Evolutionary conservation across 2,113 vertebrate species (phyloP), one percentile per base, ranked within the genome.

Genomic region (Collichthys lucidus): DNA sequence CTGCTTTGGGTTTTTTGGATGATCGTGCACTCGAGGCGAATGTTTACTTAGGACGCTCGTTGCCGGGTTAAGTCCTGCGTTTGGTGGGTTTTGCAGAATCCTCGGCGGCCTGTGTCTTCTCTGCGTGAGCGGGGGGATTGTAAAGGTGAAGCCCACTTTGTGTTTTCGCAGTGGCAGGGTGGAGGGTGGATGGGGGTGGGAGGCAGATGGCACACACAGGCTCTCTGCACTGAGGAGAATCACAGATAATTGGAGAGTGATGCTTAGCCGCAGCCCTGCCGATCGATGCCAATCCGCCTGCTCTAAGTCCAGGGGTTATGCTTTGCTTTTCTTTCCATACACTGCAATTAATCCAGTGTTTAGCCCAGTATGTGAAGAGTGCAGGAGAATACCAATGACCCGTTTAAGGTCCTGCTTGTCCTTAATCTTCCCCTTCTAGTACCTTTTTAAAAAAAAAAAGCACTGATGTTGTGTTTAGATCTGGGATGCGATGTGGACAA

Each of bases 301-400:
- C 92, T 92, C 85, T 84, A 85, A 90, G 87, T 90, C 89, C 83
- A 87, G 88, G 84, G 86, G 88, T 92, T 93, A 88, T 90, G 92
- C 91, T 94, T 93, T 93, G 84, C 92, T 93, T 91, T 94, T 92
- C 91, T 91, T 90, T 93, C 88, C 87, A 91, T 90, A 90, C 91
- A 31, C 86, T 65, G 77, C 92, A 92, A 93, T 95, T 94, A 95
- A 93, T 91, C 87, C 90, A 83, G 88, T 84, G 89, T 92, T 93
- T 91, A 94, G 92, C 90, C 85, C 85, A 3, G 78, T 60, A 35
- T 90, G 87, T 74, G 90, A 75, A 77, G 85, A 89, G 84, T 80
- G 86, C 91, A 44, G 84, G 77, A 78, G 94, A 94, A 94, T 94
- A 92, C 92, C 93, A 93, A 95, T 94, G 93, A 89, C 89, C 91